Base-by-base conservation (phyloP, 2,797 vertebrate species). In the Argyrosomus regius region DNA sequence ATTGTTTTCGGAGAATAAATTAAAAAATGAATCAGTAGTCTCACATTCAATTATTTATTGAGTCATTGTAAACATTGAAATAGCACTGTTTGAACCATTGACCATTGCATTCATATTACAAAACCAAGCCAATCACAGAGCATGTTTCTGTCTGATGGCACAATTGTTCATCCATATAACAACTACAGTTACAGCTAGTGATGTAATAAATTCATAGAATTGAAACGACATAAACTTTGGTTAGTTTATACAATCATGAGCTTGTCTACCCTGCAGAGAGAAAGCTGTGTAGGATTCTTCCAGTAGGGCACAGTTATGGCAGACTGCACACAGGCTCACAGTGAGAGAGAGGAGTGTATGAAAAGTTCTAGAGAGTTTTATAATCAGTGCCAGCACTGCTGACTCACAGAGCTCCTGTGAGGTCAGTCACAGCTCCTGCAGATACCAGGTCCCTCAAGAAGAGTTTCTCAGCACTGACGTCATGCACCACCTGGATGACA, bases 391-490 rank as follows among this genome's bases (percentile, higher is more conserved):
- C 60, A 61, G 39, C 13, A 8, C 53, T 17, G 64, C 49, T 67
- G 64, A 60, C 43, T 94, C 88, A 94, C 56, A 96, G 43, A n/a
- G 91, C 96, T 67, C 95, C 95, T 0, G 95, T 96, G 77, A 96
- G 93, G 89, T 96, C 96, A 6, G 70, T 88, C 83, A 96, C 91
- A 0, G 90, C 94, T 71, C 93, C 89, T 20, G 91, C 87, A 80
- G 90, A 85, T 56, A 96, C 94, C 75, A 96, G 89, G 39, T 95
- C 91, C 80, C 83, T 91, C 83, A 96, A 83, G 77, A 96, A 96
- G 71, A 89, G 91, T 50, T 92, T 95, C 89, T 96, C 96, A 1
- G 93, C 87, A 2, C 86, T 91, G 66, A 96, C 45, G 11, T 96
- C 95, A 31, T 96, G 96, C 67, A 96, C 92, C 82, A 96, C 91